Evolutionary conservation across 2,113 vertebrate species (phyloP), one percentile per base, ranked within the genome.

Genomic region (Mirounga angustirostris): DNA sequence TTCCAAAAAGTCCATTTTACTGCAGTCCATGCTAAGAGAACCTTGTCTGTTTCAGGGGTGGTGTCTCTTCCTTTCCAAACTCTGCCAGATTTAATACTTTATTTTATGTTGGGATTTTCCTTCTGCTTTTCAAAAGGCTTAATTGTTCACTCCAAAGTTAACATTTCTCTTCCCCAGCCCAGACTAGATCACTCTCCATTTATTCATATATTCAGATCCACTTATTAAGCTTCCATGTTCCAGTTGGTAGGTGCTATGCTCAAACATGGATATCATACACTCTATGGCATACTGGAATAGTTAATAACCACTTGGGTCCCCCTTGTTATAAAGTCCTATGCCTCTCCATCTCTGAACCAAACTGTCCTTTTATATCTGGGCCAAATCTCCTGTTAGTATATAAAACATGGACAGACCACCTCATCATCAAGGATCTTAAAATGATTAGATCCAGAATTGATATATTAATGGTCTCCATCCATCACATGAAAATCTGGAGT

Each of bases 31-130:
- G 40, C 28, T 88, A 5, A 80, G 54, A 93, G 71, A 11, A 52
- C 9, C 16, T 58, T 9, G 19, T 56, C 56, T 46, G 1, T 19
- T 67, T 52, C n/a, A 74, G 56, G 1, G 46, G 8, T 63, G 18
- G 33, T 86, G 3, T 56, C 89, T 22, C 86, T 78, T 86, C 22
- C 2, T 19, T 21, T 63, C 24, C 43, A 80, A 78, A 56, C 24
- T 71, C 33, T 74, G n/a, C 26, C 12, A 65, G 43, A 78, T 22
- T 43, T 52, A 11, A 7, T 65, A 50, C 59, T 95, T 94, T 21
- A 69, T 92, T 97, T 94, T n/a, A 40, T 11, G 9, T 95, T 91
- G 36, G 24, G 5, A 85, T 50, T 71, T 95, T 24, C 40, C 16
- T 92, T 71, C 89, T 30, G 26, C n/a, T 85, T 96, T 71, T 58